phyloP scores from a whole-genome alignment of 2,888 invertebrate genomes.

The Leptinotarsa juncta region DNA sequence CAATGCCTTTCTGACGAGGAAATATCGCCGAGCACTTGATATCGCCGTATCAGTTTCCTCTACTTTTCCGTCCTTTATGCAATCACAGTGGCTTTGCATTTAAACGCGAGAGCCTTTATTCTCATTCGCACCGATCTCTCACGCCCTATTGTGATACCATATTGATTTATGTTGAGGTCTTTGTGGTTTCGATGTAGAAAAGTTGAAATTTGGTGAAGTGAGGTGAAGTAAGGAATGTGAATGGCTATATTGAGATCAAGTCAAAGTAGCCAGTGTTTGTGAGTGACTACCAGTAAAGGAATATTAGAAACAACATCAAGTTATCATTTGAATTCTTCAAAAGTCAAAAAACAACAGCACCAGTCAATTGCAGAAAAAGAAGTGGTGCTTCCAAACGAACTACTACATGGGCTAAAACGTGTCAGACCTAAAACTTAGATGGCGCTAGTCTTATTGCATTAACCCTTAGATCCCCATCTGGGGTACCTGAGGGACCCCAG shows the following conservation, averaged over 20 bases:
- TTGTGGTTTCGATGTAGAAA: conserved; percentile 12
- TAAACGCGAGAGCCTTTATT: conserved; percentile 46
- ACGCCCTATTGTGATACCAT: conserved; percentile 33
- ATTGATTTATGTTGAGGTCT: conserved; percentile 29
- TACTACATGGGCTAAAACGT: too few species aligned
- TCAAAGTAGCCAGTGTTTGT: too few species aligned
- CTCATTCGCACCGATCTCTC: conserved; percentile 34
- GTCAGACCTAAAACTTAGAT: too few species aligned
- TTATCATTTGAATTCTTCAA: too few species aligned
- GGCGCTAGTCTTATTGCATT: too few species aligned
- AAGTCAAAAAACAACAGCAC: too few species aligned
- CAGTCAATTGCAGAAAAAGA: too few species aligned
- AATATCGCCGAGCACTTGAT: conserved; percentile 53
- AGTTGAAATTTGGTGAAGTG: background rate
- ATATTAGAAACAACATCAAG: too few species aligned
- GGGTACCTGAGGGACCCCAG: too few species aligned
- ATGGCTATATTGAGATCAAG: background rate
- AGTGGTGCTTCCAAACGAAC: too few species aligned
- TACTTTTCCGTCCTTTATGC: conserved; percentile 45
- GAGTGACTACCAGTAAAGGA: too few species aligned
- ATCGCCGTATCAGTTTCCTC: conserved; percentile 55
- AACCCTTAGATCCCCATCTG: too few species aligned
- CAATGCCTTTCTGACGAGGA: conserved; percentile 58
- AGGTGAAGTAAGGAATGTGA: background rate
- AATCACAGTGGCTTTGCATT: conserved; percentile 49